phyloP scores from a whole-genome alignment of 2,888 invertebrate species.

The Chironomus tentans region DNA sequence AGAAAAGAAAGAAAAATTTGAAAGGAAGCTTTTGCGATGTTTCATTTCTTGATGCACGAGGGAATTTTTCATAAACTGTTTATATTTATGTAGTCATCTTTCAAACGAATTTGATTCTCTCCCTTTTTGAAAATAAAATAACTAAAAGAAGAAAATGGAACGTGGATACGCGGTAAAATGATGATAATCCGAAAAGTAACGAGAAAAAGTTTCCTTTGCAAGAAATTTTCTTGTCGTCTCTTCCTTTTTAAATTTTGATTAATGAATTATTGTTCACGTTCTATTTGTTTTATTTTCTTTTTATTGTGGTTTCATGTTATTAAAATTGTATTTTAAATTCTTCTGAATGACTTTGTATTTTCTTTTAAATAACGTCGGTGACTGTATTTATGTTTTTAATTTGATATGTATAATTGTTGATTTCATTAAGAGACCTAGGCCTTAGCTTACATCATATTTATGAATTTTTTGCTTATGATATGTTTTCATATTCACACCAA shows the following conservation, averaged over 20 bases:
- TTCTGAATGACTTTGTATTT: too few relatives aligned
- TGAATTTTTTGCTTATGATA: too few relatives aligned
- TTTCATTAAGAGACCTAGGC: too few relatives aligned
- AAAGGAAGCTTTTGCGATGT: background rate
- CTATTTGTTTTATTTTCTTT: too few relatives aligned
- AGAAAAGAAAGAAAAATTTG: constrained; percentile 5
- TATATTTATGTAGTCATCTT: background rate
- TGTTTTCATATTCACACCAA: too few relatives aligned
- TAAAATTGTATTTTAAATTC: too few relatives aligned
- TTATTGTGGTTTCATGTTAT: too few relatives aligned
- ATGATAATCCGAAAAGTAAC: background rate
- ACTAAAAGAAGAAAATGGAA: background rate
- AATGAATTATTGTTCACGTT: too few relatives aligned
- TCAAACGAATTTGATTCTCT: background rate
- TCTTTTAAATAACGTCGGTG: too few relatives aligned
- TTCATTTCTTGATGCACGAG: background rate
- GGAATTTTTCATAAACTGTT: constrained; percentile 9
- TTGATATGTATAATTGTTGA: too few relatives aligned
- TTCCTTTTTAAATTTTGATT: background rate
- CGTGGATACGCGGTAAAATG: background rate
- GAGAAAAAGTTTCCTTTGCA: background rate
- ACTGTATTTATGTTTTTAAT: too few relatives aligned
- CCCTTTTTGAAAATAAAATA: background rate
- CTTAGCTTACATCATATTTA: too few relatives aligned
- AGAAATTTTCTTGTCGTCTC: background rate